Base-by-base conservation (phyloP, 1,140 invertebrate species). In the Drosophila parvula region DNA sequence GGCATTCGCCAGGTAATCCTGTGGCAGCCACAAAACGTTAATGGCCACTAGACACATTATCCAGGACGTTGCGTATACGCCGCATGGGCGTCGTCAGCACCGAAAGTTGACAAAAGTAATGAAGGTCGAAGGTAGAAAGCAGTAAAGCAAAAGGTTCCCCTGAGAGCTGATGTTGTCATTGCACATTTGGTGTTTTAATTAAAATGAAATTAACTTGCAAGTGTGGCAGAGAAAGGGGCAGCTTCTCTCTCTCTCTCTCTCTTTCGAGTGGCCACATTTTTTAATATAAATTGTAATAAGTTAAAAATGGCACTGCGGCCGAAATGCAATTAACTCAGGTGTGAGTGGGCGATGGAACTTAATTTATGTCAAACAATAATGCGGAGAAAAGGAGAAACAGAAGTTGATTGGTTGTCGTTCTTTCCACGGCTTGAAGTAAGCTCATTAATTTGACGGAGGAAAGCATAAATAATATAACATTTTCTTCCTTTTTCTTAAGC, bases 171-270 rank as follows among this genome's bases (percentile, higher is more conserved):
- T 58, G 69, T 40, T 75, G 58, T 27, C 56, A 64, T 69, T 86
- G 76, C 51, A 48, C 67, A 82, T 80, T 88, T 67, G 77, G 65
- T 64, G 73, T 80, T 88, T 88, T 88, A 88, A 89, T 88, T 88
- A 88, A 88, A 88, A 89, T 56, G 84, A 83, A 88, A 88, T 88
- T 89, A 89, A 88, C 65, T 76, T 58, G 65, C 34, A 56, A 61
- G 61, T 59, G 41, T 10, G 27, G 14, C 34, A 56, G 22, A 41
- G 4, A 16, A n/a, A 18, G 16, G 22, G 28, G 1, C 11, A 14
- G 36, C 9, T 30, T 41, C 36, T 64, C 56, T 77, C 1, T 22
- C 36, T 64, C 56, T 77, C 1, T 22, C 18, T 3, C 47, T 28
- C 27, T 9, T 7, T 12, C n/a, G 28, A 8, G 8, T 51, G 68